A percentile compares a stretch with the other conserved stretches of the same genome.
Conservation (phyloP, 2,888 invertebrate species). For the Rutpela maculata region DNA sequence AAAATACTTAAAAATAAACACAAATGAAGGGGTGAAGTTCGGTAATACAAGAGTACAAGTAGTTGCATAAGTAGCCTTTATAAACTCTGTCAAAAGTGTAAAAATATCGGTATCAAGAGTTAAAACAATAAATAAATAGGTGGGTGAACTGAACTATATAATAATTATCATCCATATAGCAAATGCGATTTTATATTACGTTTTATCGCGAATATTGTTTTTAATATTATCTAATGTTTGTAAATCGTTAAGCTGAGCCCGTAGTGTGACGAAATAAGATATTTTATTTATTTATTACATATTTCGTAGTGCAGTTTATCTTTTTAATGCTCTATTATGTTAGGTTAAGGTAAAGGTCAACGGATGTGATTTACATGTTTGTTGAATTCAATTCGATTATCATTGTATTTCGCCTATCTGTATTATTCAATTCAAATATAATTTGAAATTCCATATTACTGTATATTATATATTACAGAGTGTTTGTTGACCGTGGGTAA, state of each 20-base stretch:
- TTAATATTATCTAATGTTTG: conserved; percentile 12
- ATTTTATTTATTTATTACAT: not conserved
- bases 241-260: not conserved
- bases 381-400: not conserved
- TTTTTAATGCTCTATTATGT: not conserved
- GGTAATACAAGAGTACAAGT: too few relatives aligned
- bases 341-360: conserved; percentile 20
- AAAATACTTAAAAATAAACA: too few relatives aligned
- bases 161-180: too few relatives aligned
- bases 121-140: too few relatives aligned
- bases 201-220: too few relatives aligned
- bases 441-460: not conserved
- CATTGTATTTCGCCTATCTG: not conserved
- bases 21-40: too few relatives aligned
- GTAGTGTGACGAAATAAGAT: not conserved
- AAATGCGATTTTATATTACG: too few relatives aligned
- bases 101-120: too few relatives aligned
- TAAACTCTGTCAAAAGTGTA: too few relatives aligned
- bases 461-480: too few relatives aligned
- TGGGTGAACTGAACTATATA: too few relatives aligned
- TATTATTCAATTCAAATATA: not conserved
- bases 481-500: not conserved
- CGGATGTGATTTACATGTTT: not conserved
- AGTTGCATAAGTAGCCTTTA: too few relatives aligned
- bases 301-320: not conserved